A percentile compares a stretch with the other conserved stretches of the same genome.
phyloP scores from a whole-genome alignment of 2,888 invertebrate genomes.

The Drymonia ruficornis region DNA sequence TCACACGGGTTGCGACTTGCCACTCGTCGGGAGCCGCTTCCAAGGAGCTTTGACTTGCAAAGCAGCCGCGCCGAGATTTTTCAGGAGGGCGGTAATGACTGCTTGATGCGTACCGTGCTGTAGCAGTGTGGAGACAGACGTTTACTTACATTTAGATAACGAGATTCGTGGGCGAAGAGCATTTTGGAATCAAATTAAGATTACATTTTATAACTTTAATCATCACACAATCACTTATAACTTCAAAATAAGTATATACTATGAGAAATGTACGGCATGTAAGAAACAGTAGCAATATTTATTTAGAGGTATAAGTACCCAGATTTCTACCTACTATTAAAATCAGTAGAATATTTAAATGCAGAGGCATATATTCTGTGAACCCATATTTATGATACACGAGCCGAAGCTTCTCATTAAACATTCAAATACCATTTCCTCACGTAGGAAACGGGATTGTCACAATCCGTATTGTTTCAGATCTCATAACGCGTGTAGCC shows the following conservation, averaged over 20 bases:
- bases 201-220: too few relatives aligned
- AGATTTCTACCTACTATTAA: conserved; percentile 13
- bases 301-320: not conserved
- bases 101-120: conserved; percentile 68
- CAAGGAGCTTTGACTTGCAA: conserved; percentile 80
- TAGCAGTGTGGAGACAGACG: conserved; percentile 49
- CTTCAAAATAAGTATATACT: too few relatives aligned
- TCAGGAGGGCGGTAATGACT: conserved; percentile 81
- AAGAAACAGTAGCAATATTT: too few relatives aligned
- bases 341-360: conserved; percentile 31
- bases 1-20: conserved; percentile 14
- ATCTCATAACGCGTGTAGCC: conserved; percentile 81
- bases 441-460: conserved; percentile 79
- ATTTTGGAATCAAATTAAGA: too few relatives aligned
- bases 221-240: too few relatives aligned
- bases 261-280: too few relatives aligned
- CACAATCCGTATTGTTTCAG: conserved; percentile 80
- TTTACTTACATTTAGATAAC: conserved; percentile 5
- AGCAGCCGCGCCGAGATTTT: conserved; percentile 77
- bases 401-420: conserved; percentile 73
- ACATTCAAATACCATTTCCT: conserved; percentile 79
- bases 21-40: conserved; percentile 10
- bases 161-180: too few relatives aligned
- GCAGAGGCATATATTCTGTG: conserved; percentile 27
- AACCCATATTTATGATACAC: conserved; percentile 54